A percentile compares a stretch with the other conserved stretches of the same genome.
These are phyloP conservation scores for Hippopotamyrus pictus DNA, from an alignment of 2,797 vertebrate species.

Conservation along the genomic window DNA sequence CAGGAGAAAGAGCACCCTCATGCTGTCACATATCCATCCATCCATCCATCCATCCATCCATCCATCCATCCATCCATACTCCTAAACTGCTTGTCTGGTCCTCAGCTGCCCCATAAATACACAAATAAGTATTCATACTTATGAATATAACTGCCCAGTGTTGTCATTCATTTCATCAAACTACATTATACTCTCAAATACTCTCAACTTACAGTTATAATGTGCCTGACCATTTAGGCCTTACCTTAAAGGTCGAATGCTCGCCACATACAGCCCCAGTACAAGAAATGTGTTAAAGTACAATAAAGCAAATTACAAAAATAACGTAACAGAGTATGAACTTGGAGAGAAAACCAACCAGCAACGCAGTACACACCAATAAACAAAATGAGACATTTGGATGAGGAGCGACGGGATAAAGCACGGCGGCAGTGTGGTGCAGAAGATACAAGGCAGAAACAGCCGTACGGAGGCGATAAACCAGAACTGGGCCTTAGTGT, in stretches of 20 bases:
- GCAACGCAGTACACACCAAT: not conserved
- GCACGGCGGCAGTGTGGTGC: not conserved
- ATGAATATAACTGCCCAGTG: not conserved
- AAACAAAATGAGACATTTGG: not conserved
- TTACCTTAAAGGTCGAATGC: not conserved
- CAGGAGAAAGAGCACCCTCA: not conserved
- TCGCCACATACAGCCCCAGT: not conserved
- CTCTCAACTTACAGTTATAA: not conserved
- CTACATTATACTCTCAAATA: not conserved
- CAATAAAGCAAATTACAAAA: not conserved
- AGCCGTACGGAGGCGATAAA: not conserved
- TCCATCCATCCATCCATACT: not conserved
- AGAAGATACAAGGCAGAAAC: not conserved
- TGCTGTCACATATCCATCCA: not conserved
- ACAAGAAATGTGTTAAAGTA: not conserved
- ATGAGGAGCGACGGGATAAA: not conserved
- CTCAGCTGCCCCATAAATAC: not conserved
- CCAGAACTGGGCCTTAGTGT: not conserved
- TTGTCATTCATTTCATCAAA: not conserved
- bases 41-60: not conserved
- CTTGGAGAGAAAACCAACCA: not conserved
- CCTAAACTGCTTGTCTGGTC: not conserved
- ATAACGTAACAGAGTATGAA: not conserved
- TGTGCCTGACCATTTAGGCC: not conserved
- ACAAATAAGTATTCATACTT: not conserved